Percentiles rank a stretch among this genome's conserved stretches.
phyloP scores from a whole-genome alignment of 92 coral and sea anemone genomes.

The Palythoa grandiflora region DNA sequence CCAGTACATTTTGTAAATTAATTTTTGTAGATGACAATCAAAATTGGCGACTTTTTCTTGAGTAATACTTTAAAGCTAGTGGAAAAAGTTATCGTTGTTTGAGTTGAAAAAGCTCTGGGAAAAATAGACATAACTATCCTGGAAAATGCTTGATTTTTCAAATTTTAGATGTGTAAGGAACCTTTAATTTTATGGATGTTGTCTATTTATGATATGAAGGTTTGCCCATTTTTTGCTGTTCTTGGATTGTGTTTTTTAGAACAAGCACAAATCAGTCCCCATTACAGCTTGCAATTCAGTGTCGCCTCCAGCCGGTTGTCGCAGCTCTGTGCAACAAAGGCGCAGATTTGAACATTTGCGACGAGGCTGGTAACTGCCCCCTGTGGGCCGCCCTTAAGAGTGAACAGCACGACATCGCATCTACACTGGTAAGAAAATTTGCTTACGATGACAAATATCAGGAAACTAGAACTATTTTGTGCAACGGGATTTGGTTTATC shows the following conservation, averaged over 20 bases:
- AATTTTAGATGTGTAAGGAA: no score
- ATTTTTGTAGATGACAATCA: no score
- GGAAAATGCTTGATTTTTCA: no score
- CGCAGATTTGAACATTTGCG: constrained; percentile 82
- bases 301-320: constrained; percentile 91
- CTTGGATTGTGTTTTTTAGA: constrained; percentile 36
- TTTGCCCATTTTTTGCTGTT: neutral
- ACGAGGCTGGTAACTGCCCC: constrained; percentile 89
- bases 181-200: neutral
- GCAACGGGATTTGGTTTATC: no score
- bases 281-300: constrained; percentile 92
- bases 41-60: no score
- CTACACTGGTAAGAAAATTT: constrained; percentile 81
- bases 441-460: neutral
- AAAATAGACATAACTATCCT: no score
- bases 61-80: no score
- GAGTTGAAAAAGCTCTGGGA: no score
- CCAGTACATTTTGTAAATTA: no score
- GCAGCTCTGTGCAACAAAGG: constrained; percentile 86
- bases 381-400: constrained; percentile 96
- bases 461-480: no score
- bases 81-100: no score
- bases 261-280: constrained; percentile 83
- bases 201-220: neutral
- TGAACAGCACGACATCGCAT: constrained; percentile 85